Evolutionary conservation across 2,113 vertebrate species (phyloP).

Genomic region (Ahaetulla prasina): DNA sequence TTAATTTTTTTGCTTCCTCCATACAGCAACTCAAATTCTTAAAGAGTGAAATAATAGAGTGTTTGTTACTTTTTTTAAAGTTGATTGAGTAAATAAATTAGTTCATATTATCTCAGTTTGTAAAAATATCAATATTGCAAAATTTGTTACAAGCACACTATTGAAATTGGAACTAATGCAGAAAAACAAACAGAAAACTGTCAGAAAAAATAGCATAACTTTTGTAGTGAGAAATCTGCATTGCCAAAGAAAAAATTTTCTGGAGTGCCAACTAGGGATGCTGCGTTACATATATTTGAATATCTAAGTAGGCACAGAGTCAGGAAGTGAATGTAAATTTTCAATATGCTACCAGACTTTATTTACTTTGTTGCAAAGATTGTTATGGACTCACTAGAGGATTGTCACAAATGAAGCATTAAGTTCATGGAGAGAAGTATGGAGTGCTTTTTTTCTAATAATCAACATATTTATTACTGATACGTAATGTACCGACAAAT

Average conservation of each 20-base stretch:
- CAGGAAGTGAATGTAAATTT: neutral
- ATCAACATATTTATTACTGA: neutral
- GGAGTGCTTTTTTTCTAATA: neutral
- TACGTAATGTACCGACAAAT: neutral
- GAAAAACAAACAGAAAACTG: too few species aligned
- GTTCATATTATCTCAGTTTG: neutral
- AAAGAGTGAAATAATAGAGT: neutral
- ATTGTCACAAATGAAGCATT: neutral
- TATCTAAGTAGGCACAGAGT: neutral
- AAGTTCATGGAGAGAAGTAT: neutral
- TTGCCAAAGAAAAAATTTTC: neutral
- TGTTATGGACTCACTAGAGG: neutral
- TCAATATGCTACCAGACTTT: neutral
- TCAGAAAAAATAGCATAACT: neutral
- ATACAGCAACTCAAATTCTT: neutral
- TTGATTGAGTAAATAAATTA: neutral
- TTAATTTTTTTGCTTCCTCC: neutral
- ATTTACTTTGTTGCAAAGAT: neutral
- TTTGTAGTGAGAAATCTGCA: neutral
- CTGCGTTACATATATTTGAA: neutral
- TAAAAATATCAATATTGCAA: neutral
- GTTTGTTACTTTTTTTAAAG: neutral
- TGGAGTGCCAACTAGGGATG: neutral
- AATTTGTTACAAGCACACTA: neutral
- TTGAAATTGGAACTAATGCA: neutral